Evolutionary conservation across 2,888 invertebrate genomes (phyloP).

Genomic region (Cynaeus angustus): DNA sequence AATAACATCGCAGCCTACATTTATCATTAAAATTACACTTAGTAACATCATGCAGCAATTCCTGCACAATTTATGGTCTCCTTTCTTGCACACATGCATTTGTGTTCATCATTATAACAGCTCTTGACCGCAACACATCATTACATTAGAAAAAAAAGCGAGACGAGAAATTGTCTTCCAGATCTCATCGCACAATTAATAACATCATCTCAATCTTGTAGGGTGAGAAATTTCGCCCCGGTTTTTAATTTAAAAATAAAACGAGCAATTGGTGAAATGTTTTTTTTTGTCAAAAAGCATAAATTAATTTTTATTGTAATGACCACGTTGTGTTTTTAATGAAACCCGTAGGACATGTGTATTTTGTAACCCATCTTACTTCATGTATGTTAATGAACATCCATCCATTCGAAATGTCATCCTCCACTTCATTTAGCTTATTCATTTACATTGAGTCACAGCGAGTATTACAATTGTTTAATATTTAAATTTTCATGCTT

Average conservation of each 20-base stretch:
- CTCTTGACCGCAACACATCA: slow-evolving; percentile 13
- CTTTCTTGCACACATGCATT: slow-evolving; percentile 2
- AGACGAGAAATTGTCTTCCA: slow-evolving; percentile 13
- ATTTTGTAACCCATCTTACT: slow-evolving; percentile 24
- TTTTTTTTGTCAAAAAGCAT: neutral
- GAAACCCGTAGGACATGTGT: slow-evolving; percentile 3
- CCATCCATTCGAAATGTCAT: slow-evolving; percentile 50
- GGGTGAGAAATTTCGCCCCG: slow-evolving; percentile 22
- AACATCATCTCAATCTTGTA: slow-evolving; percentile 23
- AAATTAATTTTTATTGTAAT: neutral
- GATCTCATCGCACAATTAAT: slow-evolving; percentile 23
- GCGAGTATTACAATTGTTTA: slow-evolving; percentile 52
- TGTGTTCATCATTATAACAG: slow-evolving; percentile 15
- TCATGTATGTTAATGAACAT: slow-evolving; percentile 34
- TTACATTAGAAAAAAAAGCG: neutral
- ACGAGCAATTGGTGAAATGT: too few relatives aligned
- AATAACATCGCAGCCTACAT: slow-evolving; percentile 8
- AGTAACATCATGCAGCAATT: slow-evolving; percentile 31
- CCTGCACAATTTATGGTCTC: slow-evolving; percentile 24
- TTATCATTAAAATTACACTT: slow-evolving; percentile 24
- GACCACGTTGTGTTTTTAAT: slow-evolving; percentile 2
- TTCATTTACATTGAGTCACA: slow-evolving; percentile 55
- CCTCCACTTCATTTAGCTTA: slow-evolving; percentile 53
- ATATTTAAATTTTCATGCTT: slow-evolving; percentile 56
- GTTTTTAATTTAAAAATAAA: slow-evolving; percentile 24